Percentiles rank a stretch among this genome's conserved stretches.
Evolutionary conservation across 2,888 invertebrate genomes (phyloP).

Genomic region (Dichetophora obliterata): DNA sequence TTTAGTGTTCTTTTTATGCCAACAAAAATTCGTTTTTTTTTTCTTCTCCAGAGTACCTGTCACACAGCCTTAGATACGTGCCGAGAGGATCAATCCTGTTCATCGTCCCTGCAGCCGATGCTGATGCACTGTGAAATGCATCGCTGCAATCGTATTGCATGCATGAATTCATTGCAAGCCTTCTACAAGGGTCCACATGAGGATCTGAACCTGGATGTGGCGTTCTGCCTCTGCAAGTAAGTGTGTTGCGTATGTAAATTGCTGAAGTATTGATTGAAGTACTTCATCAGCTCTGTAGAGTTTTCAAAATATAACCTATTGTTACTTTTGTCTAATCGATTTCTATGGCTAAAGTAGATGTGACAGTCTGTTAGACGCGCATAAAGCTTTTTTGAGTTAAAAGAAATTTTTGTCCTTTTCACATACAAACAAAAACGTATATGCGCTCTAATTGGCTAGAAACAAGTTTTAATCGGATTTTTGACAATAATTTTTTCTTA

Average conservation of each 20-base stretch:
- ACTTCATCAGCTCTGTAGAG: neutral
- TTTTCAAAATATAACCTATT: neutral
- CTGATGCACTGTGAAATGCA: slow-evolving; percentile 84
- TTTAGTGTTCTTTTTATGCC: neutral
- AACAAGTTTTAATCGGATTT: no score
- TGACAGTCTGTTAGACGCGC: no score
- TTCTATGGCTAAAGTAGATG: neutral
- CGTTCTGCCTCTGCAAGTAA: slow-evolving; percentile 94
- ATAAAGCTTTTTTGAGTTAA: no score
- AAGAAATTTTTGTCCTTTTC: no score
- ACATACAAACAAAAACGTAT: no score
- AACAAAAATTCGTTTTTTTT: slow-evolving; percentile 35
- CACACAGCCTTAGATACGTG: slow-evolving; percentile 86
- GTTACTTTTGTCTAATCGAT: neutral
- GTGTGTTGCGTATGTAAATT: slow-evolving; percentile 62
- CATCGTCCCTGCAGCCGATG: slow-evolving; percentile 84
- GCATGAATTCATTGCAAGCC: slow-evolving; percentile 87
- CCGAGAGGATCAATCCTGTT: slow-evolving; percentile 86
- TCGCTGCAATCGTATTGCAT: slow-evolving; percentile 86
- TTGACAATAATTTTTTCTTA: neutral
- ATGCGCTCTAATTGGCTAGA: no score
- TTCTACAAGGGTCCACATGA: slow-evolving; percentile 87
- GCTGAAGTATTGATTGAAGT: neutral
- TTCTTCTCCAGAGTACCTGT: slow-evolving; percentile 82
- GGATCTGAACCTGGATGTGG: slow-evolving; percentile 89